Evolutionary conservation across 2,888 invertebrate species (phyloP), one percentile per base, ranked within the genome.

Genomic region (Agrenia bidenticulata): DNA sequence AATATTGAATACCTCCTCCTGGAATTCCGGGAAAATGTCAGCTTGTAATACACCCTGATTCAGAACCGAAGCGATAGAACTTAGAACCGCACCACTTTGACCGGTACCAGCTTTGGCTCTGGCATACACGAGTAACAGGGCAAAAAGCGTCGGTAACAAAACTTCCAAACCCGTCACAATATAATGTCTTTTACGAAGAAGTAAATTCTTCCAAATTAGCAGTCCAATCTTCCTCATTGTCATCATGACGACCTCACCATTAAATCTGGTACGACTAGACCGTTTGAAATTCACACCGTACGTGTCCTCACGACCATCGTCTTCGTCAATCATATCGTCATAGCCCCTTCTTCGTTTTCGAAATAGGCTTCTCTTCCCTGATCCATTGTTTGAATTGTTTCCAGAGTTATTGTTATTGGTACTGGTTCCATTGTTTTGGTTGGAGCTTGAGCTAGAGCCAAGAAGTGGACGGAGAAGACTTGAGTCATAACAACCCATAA

Each of bases 191-290:
- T 60, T 71, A 45, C 74, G 50, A 24, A 76, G 56, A 2, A 74
- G 60, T 37, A 76, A 65, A 66, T 76, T 76, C 56, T 76, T 76
- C 75, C 75, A 76, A n/a, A 75, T 55, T 42, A 76, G 66, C 11
- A 76, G 63, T 41, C 63, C 67, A 51, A 75, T 51, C 64, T 72
- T 69, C 50, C 69, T 32, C 27, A 64, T 51, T 59, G 61, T 39
- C 13, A 32, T 27, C 54, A 68, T 54, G 24, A 50, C 45, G 1
- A 24, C 41, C 24, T 55, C 41, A 17, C 24, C 26, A 27, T 41
- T 57, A 45, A 26, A n/a, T 11, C 41, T 2, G 11, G 9, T 19
- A 24, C 45, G 9, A 26, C 13, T 42, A 2, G 5, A 2, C n/a
- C 21, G 2, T 19, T 19, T 23, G 23, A 19, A 39, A n/a, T 41